Percentiles rank a stretch among this genome's conserved stretches.
Conservation (phyloP, 2,113 vertebrate genomes). For the Carassius auratus region DNA sequence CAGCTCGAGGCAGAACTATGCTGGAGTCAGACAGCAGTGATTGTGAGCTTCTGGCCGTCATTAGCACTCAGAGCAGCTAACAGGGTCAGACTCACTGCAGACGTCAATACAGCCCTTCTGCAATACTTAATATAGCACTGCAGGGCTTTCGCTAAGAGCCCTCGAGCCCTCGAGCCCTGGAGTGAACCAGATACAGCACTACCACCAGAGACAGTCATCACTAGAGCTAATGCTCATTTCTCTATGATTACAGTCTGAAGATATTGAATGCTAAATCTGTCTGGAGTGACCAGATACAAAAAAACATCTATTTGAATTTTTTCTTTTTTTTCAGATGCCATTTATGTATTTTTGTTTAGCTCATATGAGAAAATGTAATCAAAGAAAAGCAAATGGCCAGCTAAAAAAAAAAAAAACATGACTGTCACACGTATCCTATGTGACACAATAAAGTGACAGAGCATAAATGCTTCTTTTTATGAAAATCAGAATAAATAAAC, state of each 20-base stretch:
- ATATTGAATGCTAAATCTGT: neutral
- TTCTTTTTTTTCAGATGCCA: neutral
- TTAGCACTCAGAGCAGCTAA: conserved; percentile 28
- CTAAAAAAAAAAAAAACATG: neutral
- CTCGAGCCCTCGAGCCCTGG: conserved; percentile 9
- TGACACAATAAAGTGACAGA: neutral
- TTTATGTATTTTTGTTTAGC: neutral
- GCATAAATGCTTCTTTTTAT: neutral
- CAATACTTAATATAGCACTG: conserved; percentile 29
- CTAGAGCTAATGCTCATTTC: neutral
- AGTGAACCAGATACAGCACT: conserved; percentile 18
- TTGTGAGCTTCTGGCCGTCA: neutral
- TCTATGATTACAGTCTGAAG: neutral
- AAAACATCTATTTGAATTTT: neutral
- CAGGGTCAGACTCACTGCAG: conserved; percentile 29
- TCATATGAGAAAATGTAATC: neutral
- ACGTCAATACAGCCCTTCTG: conserved; percentile 19
- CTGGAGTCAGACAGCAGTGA: neutral
- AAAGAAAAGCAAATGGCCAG: neutral
- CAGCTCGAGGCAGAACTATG: neutral
- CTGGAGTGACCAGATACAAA: neutral
- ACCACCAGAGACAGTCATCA: neutral
- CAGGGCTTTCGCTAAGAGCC: conserved; percentile 10
- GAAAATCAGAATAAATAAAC: neutral
- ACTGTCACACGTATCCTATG: neutral